These are phyloP conservation scores for Plodia interpunctella DNA, from an alignment of 1,140 invertebrate species.

Conservation along the genomic window DNA sequence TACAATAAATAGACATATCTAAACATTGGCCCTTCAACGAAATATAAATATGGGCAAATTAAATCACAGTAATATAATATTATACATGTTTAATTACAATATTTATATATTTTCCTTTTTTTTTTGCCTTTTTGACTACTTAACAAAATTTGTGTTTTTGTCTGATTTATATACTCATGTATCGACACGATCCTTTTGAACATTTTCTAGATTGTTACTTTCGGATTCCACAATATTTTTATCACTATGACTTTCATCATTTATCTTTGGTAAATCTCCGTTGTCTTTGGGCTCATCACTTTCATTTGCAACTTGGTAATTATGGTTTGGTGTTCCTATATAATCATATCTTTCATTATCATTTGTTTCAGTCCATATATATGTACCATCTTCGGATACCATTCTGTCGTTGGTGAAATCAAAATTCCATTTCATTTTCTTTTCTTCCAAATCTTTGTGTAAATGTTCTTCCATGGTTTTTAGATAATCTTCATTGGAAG, in stretches of 20 bases:
- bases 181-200: no score
- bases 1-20: no score
- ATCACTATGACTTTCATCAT: neutral
- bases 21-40: no score
- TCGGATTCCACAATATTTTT: neutral
- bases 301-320: neutral
- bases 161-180: no score
- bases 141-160: no score
- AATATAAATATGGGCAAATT: no score
- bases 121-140: no score
- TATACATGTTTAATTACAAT: no score
- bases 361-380: neutral
- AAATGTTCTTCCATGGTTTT: neutral
- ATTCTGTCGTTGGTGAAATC: neutral
- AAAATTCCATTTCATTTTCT: neutral
- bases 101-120: no score
- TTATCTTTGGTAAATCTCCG: neutral
- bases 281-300: neutral
- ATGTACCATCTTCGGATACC: neutral
- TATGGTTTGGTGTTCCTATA: neutral
- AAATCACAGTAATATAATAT: no score
- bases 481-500: neutral
- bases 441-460: neutral
- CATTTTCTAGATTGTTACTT: neutral
- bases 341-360: neutral